Base-by-base conservation (phyloP, 1,140 invertebrate species). In the Homalodisca vitripennis region DNA sequence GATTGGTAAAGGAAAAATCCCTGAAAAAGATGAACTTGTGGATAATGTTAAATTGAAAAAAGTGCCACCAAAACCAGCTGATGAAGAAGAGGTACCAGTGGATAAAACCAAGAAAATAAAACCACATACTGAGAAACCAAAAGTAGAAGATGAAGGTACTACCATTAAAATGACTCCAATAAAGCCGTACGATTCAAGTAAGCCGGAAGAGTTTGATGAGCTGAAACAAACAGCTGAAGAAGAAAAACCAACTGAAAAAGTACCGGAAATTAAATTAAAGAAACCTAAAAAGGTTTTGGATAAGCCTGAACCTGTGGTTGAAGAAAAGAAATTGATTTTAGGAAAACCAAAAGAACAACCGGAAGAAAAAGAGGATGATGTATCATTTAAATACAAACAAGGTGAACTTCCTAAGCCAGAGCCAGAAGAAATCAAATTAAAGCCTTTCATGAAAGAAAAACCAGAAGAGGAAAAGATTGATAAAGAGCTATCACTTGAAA, bases 1-100 rank as follows among this genome's bases (percentile, higher is more conserved):
- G 20, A 30, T 73, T 12, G 71, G 72, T 41, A 76, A 76, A 70
- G 74, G 74, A 46, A 63, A 69, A 71, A 60, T 71, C 30, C 68
- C 73, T 3, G 48, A 76, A 70, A 46, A 72, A 34, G 72, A 75
- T 64, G 73, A 74, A 62, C 72, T 74, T 41, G 55, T 63, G 14
- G 75, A 75, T 66, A 70, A 73, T 63, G 67, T 76, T 6, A 75
- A 75, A 66, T 66, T 73, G 34, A 76, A 74, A 71, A 73, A 78
- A 80, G 51, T 78, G 62, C 24, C 67, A 20, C 48, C 48, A 3
- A 53, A 12, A 6, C 12, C 6, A 22, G 10, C 22, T 17, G 3
- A 3, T 60, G 26, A 74, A 57, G 13, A 75, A 75, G 69, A 76
- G 73, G 74, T 71, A 75, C 57, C 34, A n/a, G 57, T 32, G 74